These are phyloP conservation scores for Ahaetulla prasina DNA, from an alignment of 2,113 vertebrate species.

Conservation along the genomic window DNA sequence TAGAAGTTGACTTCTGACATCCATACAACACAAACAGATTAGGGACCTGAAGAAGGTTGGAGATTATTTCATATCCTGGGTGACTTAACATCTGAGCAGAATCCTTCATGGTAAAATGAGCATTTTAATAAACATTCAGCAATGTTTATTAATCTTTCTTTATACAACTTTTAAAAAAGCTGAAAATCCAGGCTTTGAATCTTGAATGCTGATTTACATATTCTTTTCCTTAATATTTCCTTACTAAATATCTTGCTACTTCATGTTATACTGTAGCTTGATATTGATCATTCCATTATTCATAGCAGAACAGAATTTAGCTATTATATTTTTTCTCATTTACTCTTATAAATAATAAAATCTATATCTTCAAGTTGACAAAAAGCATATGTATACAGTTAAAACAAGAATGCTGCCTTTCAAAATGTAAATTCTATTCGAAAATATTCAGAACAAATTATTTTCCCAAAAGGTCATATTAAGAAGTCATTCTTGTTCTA, in stretches of 20 bases:
- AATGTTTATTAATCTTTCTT: background rate
- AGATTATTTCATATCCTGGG: too few species aligned
- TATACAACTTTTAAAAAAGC: background rate
- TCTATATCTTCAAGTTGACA: slow-evolving; percentile 48
- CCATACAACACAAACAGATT: background rate
- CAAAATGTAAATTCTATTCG: slow-evolving; percentile 55
- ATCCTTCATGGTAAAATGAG: background rate
- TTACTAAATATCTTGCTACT: background rate
- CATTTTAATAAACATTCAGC: background rate
- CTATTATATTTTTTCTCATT: slow-evolving; percentile 42
- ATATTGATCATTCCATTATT: background rate
- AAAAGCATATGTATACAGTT: slow-evolving; percentile 50
- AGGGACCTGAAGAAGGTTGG: background rate
- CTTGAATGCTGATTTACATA: background rate
- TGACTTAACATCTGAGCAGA: background rate
- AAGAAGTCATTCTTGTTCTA: slow-evolving; percentile 55
- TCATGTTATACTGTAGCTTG: background rate
- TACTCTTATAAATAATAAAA: slow-evolving; percentile 38
- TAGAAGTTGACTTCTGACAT: background rate
- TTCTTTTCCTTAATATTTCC: background rate
- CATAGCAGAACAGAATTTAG: background rate
- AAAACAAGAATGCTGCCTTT: slow-evolving; percentile 53
- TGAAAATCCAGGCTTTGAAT: background rate
- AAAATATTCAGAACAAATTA: slow-evolving; percentile 44
- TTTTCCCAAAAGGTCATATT: slow-evolving; percentile 62